These are phyloP conservation scores for Dexiosoma caninum DNA, from an alignment of 2,888 invertebrate species.

Conservation along the genomic window DNA sequence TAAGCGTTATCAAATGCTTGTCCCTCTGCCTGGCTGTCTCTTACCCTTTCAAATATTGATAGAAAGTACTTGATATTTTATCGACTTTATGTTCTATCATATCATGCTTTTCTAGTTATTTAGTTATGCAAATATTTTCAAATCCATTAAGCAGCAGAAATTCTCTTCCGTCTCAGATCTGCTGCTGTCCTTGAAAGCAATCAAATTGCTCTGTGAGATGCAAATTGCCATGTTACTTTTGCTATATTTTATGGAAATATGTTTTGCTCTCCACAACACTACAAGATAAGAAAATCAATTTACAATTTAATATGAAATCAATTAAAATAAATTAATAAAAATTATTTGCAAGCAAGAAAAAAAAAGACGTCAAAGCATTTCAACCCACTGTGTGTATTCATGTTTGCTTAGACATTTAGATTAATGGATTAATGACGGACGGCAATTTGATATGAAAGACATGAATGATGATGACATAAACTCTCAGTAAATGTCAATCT, in stretches of 20 bases:
- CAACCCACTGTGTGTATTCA: neutral
- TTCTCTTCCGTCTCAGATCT: neutral
- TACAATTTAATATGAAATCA: conserved; percentile 27
- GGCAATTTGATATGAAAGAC: conserved; percentile 13
- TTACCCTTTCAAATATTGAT: neutral
- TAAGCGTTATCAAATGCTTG: neutral
- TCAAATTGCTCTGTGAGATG: neutral
- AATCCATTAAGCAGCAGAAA: neutral
- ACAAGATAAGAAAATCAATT: conserved; percentile 11
- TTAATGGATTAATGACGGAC: conserved; percentile 51
- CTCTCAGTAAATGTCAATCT: conserved; percentile 38
- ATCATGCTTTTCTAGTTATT: neutral
- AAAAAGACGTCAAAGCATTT: neutral
- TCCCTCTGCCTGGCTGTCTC: neutral
- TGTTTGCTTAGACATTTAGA: conserved; percentile 3
- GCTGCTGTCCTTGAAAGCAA: neutral
- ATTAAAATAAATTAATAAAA: conserved; percentile 37
- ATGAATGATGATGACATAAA: conserved; percentile 49
- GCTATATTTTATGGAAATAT: neutral
- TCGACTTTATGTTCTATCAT: neutral
- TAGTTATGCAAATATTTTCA: neutral
- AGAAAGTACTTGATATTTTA: neutral
- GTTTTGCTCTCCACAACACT: neutral
- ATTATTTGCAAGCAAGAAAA: neutral
- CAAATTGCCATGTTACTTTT: conserved; percentile 37